Evolutionary conservation across 2,113 vertebrate species (phyloP), one percentile per base, ranked within the genome.

Genomic region (Cryptomyrus ogoouensis): DNA sequence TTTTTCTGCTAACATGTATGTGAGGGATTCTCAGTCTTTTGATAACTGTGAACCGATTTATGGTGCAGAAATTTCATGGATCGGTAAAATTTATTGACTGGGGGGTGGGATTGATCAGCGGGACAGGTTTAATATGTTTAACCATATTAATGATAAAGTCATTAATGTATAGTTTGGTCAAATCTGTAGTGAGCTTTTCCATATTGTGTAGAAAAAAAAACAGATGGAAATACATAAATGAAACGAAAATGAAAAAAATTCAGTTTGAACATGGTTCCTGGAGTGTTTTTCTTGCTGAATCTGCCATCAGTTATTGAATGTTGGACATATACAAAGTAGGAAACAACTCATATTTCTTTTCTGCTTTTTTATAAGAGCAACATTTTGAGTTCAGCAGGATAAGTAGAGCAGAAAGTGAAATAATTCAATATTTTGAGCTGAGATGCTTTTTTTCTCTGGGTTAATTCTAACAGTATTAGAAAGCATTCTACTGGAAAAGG

Each of bases 351-450:
- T 5, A 39, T 42, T 42, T 39, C 35, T 19, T 80, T 35, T 80
- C 35, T 42, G 35, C 35, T 80, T 80, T 19, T 77, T 42, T 24
- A 24, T 31, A 74, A 35, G n/a, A 74, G 31, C n/a, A 35, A 35
- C 66, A 74, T 35, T 42, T 80, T 80, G 31, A 80, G 70, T 74
- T 74, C 31, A 74, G 74, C 35, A 80, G 35, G 74, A 80, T 80
- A 80, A 80, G 74, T 80, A 19, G 74, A 80, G 35, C 74, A 80
- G 74, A 80, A 80, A 80, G 74, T 80, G 35, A 80, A 80, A 80
- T 35, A 80, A 80, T 80, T 80, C 35, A 42, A 80, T 80, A 80
- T 80, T 80, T 80, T 80, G 74, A 80, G 74, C 74, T 80, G 74
- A 39, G 74, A 42, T 39, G n/a, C 15, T 80, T 80, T 80, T 77